Evolutionary conservation across 2,113 vertebrate species (phyloP).

Genomic region (Himantopus leucocephalus): DNA sequence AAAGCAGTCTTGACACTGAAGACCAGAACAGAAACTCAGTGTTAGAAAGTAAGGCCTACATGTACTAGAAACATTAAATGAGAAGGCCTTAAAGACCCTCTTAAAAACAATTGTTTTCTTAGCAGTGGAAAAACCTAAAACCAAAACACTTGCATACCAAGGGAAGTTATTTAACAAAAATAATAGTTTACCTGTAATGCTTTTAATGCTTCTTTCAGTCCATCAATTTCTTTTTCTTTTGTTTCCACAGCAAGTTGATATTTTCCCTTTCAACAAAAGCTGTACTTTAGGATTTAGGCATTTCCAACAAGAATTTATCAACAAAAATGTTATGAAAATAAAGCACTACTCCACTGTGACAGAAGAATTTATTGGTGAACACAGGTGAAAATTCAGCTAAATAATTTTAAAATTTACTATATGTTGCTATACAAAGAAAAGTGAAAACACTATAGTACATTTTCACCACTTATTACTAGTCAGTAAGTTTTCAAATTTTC

Average conservation of each 20-base stretch:
- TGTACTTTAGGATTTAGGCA: slow-evolving; percentile 34
- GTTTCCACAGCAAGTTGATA: slow-evolving; percentile 83
- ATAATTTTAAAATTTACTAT: not conserved
- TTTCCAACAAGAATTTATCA: not conserved
- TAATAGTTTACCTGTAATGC: slow-evolving; percentile 84
- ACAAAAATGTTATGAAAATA: not conserved
- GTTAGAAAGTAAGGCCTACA: not conserved
- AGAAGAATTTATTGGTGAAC: not conserved
- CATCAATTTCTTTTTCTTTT: slow-evolving; percentile 92
- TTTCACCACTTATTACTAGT: not conserved
- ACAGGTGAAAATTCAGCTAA: not conserved
- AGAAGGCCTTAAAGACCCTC: not conserved
- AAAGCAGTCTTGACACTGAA: not conserved
- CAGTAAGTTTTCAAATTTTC: not conserved
- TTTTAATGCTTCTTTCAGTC: slow-evolving; percentile 90
- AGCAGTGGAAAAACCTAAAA: not conserved
- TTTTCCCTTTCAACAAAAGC: slow-evolving; percentile 83
- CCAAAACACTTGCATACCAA: not conserved
- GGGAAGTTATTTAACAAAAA: not conserved
- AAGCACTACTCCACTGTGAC: not conserved
- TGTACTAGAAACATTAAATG: not conserved
- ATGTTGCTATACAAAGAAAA: not conserved
- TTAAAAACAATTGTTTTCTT: not conserved
- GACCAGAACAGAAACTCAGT: not conserved
- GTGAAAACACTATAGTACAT: not conserved